Evolutionary conservation across 2,797 vertebrate species (phyloP).

Genomic region (Argya squamiceps): DNA sequence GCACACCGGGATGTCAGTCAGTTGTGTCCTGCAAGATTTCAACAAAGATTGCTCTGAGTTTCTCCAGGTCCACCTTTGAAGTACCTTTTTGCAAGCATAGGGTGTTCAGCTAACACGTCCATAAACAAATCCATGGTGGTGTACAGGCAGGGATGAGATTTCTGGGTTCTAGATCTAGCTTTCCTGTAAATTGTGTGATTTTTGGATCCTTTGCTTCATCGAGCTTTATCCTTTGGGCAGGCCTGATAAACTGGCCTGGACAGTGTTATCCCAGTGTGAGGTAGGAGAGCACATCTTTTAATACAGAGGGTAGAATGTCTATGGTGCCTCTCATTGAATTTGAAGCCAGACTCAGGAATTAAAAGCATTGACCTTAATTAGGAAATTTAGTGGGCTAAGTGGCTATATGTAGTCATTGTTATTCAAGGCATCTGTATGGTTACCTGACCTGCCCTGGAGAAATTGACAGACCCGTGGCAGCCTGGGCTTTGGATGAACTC

Average conservation of each 20-base stretch:
- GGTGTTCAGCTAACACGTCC: background rate
- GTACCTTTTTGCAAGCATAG: background rate
- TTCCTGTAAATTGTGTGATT: background rate
- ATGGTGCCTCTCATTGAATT: background rate
- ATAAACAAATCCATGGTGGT: background rate
- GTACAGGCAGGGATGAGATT: background rate
- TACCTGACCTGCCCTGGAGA: background rate
- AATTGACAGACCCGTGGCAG: background rate
- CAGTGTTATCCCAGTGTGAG: background rate
- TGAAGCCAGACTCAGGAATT: background rate
- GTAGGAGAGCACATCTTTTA: background rate
- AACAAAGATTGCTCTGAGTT: background rate
- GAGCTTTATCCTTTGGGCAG: background rate
- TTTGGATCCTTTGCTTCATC: background rate
- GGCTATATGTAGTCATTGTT: background rate
- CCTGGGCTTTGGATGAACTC: background rate
- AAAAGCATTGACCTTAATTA: background rate
- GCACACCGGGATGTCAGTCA: rapidly evolving
- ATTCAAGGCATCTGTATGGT: background rate
- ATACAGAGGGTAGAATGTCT: background rate
- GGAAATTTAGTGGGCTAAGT: background rate
- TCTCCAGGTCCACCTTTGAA: background rate
- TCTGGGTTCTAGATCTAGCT: background rate
- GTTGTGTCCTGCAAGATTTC: background rate
- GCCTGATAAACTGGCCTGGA: background rate